Evolutionary conservation across 2,888 invertebrate genomes (phyloP), one percentile per base, ranked within the genome.

Genomic region (Marasmarcha lunaedactyla): DNA sequence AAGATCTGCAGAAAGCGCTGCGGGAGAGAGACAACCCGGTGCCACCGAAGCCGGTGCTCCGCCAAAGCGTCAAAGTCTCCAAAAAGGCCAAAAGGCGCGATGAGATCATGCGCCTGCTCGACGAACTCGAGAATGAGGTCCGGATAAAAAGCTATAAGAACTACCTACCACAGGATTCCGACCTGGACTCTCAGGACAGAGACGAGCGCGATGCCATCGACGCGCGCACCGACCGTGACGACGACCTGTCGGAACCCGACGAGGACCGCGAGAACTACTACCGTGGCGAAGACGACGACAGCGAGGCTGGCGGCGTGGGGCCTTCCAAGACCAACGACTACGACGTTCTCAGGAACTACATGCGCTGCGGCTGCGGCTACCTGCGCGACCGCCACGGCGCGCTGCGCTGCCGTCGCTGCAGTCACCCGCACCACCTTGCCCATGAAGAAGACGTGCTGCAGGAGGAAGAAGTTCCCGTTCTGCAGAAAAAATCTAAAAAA

Each of bases 261-360:
- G 7, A 20, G 4, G 20, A 5, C 4, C 33, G 3, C 40, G 41
- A 33, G 48, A 46, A 10, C 35, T 35, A 12, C 38, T 30, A 15
- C 39, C 20, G 1, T 25, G 12, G 4, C 37, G 39, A 40, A 1
- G 38, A 38, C 15, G 36, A 33, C 20, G n/a, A 41, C 2, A 36
- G 13, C 11, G 33, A 39, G 33, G 39, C 39, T 4, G 25, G n/a
- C n/a, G n/a, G n/a, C n/a, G n/a, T n/a, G n/a, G n/a, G n/a, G n/a
- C n/a, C n/a, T n/a, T n/a, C n/a, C n/a, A n/a, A n/a, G n/a, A n/a
- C n/a, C 25, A 25, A 9, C 25, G n/a, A 30, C 9, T 30, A 30
- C 30, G n/a, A 30, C 6, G n/a, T 30, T 4, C 30, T 30, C 6
- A 2, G 7, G 20, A 3, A 20, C 4, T 20, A 20, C 20, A 20